phyloP scores from a whole-genome alignment of 2,113 vertebrate genomes.

The Sisor rabdophorus region DNA sequence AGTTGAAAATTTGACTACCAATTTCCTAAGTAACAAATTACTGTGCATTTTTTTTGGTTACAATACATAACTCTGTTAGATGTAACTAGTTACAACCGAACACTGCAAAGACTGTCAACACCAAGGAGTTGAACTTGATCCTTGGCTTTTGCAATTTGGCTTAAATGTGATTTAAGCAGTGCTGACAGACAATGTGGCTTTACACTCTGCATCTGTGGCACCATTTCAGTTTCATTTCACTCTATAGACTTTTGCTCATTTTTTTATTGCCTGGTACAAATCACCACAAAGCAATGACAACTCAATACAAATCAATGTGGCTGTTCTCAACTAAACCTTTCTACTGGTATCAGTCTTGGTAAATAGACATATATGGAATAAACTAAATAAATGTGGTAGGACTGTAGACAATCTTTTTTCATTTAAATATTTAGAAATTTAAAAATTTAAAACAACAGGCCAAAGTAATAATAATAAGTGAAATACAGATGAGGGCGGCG shows the following conservation, averaged over 20 bases:
- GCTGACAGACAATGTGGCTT: background rate
- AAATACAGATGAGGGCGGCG: no score
- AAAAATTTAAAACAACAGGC: background rate
- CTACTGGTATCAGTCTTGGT: conserved; percentile 1
- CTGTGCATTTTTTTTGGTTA: no score
- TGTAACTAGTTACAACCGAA: no score
- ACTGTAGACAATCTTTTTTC: conserved; percentile 2
- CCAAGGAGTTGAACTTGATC: background rate
- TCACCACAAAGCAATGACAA: background rate
- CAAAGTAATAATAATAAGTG: conserved; percentile 11
- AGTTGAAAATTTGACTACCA: no score
- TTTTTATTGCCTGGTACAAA: conserved; percentile 5
- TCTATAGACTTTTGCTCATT: background rate
- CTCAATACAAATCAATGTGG: conserved; percentile 12
- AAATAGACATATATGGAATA: background rate
- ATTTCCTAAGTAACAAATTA: no score
- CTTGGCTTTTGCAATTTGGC: background rate
- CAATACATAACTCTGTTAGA: no score
- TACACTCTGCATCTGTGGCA: background rate
- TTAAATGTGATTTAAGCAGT: background rate
- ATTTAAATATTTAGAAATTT: background rate
- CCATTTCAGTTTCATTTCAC: background rate
- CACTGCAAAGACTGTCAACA: no score
- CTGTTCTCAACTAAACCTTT: conserved; percentile 11
- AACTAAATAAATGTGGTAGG: background rate